Evolutionary conservation across 2,113 vertebrate genomes (phyloP), one percentile per base, ranked within the genome.

Genomic region (Barbus barbus): DNA sequence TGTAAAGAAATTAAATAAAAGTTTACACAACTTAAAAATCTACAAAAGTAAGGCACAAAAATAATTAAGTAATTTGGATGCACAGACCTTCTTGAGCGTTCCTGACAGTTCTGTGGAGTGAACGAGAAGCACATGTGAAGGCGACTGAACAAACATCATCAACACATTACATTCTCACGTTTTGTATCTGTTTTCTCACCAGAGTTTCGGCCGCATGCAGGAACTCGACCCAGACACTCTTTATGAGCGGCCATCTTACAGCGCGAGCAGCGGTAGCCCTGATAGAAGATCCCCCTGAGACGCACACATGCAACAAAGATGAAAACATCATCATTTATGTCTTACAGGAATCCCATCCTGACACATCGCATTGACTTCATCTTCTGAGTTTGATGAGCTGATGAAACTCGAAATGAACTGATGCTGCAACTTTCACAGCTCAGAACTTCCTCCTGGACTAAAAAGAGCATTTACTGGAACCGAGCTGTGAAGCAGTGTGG

Each of bases 231-330:
- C 85, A 99, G 90, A 90, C 97, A 98, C 84, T 99, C 97, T 90
- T 99, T 99, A 89, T 98, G 97, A 0, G 97, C 97, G 0, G 97
- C 95, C 31, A 93, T 95, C 81, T 95, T 95, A 88, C 97, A 99
- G n/a, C 95, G 95, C 4, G 89, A 92, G 86, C 97, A 99, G 28
- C 94, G 95, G 71, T 98, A 99, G 7, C 97, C 97, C 89, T 98
- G 97, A 85, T 96, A 98, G 90, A 97, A 98, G 9, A 94, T 96
- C 33, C 97, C 97, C 83, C 97, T 98, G 92, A 58, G 20, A 85
- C 80, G 13, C 14, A 36, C 82, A 26, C 53, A n/a, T n/a, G n/a
- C n/a, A n/a, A n/a, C n/a, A n/a, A n/a, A n/a, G n/a, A n/a, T n/a
- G n/a, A n/a, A n/a, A n/a, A n/a, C n/a, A n/a, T n/a, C n/a, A n/a